Evolutionary conservation across 2,797 vertebrate species (phyloP).

Genomic region (Rhynchotus rufescens): DNA sequence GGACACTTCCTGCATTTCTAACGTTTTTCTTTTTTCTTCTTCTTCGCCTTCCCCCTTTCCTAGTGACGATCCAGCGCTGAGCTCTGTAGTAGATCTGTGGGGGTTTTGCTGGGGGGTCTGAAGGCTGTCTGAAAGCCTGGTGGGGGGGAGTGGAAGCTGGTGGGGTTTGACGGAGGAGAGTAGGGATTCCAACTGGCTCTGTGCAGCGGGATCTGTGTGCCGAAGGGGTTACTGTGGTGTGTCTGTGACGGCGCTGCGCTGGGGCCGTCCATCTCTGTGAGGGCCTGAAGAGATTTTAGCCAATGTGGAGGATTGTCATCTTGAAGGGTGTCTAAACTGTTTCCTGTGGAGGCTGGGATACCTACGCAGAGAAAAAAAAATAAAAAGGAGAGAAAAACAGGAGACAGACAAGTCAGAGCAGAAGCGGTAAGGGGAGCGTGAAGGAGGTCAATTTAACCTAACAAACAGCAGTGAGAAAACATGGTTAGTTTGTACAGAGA

Average conservation of each 20-base stretch:
- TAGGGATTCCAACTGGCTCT: slow-evolving; percentile 97
- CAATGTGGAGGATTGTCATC: slow-evolving; percentile 99
- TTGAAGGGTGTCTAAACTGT: slow-evolving; percentile 98
- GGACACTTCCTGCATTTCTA: slow-evolving; percentile 82
- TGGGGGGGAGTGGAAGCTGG: slow-evolving; percentile 96
- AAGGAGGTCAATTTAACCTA: slow-evolving; percentile 64
- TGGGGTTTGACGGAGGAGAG: slow-evolving; percentile 90
- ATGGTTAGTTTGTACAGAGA: slow-evolving; percentile 58
- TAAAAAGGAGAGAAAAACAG: not conserved
- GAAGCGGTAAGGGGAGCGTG: not conserved
- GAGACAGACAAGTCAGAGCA: slow-evolving; percentile 63
- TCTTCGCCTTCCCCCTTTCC: slow-evolving; percentile 79
- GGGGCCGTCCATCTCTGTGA: slow-evolving; percentile 98
- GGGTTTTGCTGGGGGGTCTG: slow-evolving; percentile 96
- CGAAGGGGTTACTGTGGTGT: slow-evolving; percentile 88
- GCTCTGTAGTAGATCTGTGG: slow-evolving; percentile 99
- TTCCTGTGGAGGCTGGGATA: slow-evolving; percentile 93
- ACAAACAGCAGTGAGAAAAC: slow-evolving; percentile 49
- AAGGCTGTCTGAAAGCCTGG: slow-evolving; percentile 99
- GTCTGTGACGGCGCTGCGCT: slow-evolving; percentile 85
- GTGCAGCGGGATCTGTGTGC: slow-evolving; percentile 94
- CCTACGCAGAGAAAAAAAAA: slow-evolving; percentile 79
- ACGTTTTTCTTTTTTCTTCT: slow-evolving; percentile 60
- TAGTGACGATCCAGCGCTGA: slow-evolving; percentile 98
- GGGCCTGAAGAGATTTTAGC: slow-evolving; percentile 98